phyloP scores from a whole-genome alignment of 2,888 invertebrate genomes.

The Brachyptera risi region DNA sequence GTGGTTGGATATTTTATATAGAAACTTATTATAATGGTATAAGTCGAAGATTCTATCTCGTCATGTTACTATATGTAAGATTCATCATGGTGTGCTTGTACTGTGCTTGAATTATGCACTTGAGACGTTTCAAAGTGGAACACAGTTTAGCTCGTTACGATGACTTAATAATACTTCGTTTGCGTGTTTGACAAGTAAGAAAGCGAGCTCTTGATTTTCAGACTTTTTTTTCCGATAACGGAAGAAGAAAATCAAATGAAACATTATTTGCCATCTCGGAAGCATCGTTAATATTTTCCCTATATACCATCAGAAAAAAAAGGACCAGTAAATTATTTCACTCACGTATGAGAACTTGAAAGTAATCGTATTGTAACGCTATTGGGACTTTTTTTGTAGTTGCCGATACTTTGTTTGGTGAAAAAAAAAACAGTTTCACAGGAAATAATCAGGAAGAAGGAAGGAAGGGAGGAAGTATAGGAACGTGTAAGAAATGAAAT shows the following conservation, averaged over 20 bases:
- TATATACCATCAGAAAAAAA: too few species aligned
- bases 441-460: conserved; percentile 18
- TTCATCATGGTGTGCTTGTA: not conserved
- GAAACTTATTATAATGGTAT: not conserved
- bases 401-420: conserved; percentile 7
- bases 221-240: too few species aligned
- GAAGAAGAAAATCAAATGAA: not conserved
- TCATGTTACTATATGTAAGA: too few species aligned
- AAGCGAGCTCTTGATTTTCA: not conserved
- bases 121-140: not conserved
- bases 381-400: not conserved
- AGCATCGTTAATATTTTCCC: not conserved
- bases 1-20: not conserved
- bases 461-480: conserved; percentile 2
- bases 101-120: conserved; percentile 3
- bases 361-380: conserved; percentile 2
- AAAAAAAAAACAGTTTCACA: conserved; percentile 16
- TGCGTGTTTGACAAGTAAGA: not conserved
- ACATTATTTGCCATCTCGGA: conserved; percentile 1
- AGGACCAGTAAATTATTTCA: not conserved
- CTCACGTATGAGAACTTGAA: not conserved
- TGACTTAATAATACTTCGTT: conserved; percentile 7
- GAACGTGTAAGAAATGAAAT: conserved; percentile 22
- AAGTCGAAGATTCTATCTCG: not conserved
- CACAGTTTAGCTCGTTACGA: conserved; percentile 3